Evolutionary conservation across 2,113 vertebrate species (phyloP), one percentile per base, ranked within the genome.

Genomic region (Girardinichthys multiradiatus): DNA sequence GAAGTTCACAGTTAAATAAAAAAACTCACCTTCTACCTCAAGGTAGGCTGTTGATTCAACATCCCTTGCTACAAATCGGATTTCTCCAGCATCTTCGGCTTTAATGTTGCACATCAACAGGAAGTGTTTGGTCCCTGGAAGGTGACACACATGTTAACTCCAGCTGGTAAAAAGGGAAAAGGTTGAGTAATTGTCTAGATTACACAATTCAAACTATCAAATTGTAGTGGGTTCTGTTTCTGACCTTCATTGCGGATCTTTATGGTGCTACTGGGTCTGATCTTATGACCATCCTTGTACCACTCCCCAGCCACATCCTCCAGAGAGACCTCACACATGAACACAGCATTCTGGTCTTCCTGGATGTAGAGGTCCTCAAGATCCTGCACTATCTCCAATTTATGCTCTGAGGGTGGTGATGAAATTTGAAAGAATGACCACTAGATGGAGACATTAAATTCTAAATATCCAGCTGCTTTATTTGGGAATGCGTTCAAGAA

Each of bases 241-340:
- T 82, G 17, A 99, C 97, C 97, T 95, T 99, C 98, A 76, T 95
- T 95, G 3, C 96, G 95, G 74, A 95, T 96, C 88, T 96, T 98
- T 84, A 95, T 89, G 0, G 88, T 95, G 88, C 84, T 84, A 26
- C 87, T 94, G 57, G 94, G 88, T 42, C 94, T 92, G 78, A 97
- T 94, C 87, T 74, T 94, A 80, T 95, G 90, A 2, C 93, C 89
- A 0, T 95, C 89, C 39, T 90, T 94, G 87, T 93, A 95, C 96
- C 96, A 97, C 72, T 97, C 95, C 6, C 94, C 95, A 0, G 79
- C 86, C 63, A 95, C 92, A 0, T 96, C 93, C 4, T 79, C 90
- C 0, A 94, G 89, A 0, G 98, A 99, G 1, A 92, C 87, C 31
- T 96, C 95, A 0, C 98, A 99, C 91, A 95, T 95, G 84, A 99